A percentile compares a stretch with the other conserved stretches of the same genome.
Evolutionary conservation across 1,140 invertebrate genomes (phyloP).

Genomic region (Argopecten irradians): DNA sequence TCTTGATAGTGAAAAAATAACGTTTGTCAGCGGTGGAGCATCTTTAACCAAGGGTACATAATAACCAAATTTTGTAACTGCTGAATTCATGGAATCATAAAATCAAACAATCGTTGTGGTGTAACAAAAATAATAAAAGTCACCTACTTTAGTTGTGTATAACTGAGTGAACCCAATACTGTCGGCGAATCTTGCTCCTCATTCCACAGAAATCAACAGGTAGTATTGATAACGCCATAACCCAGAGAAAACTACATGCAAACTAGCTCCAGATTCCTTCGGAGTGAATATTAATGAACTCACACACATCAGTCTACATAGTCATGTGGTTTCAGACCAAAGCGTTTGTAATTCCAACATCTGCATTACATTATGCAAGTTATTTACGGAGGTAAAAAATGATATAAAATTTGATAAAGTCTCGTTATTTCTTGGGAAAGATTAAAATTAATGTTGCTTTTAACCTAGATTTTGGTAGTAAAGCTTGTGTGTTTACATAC

Average conservation of each 20-base stretch:
- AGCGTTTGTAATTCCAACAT: not conserved
- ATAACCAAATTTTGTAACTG: too few species aligned
- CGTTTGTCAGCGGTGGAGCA: too few species aligned
- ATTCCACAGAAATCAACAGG: slow-evolving; percentile 9
- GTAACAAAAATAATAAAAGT: too few species aligned
- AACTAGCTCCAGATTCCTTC: not conserved
- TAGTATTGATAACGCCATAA: too few species aligned
- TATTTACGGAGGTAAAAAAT: not conserved
- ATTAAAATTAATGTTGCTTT: not conserved
- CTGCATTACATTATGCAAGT: not conserved
- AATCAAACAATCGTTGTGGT: too few species aligned
- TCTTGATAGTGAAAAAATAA: too few species aligned
- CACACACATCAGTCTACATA: not conserved
- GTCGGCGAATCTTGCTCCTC: too few species aligned
- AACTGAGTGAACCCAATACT: too few species aligned
- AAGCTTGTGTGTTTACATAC: not conserved
- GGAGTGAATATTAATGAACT: not conserved
- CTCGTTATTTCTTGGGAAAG: not conserved
- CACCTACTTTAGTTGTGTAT: too few species aligned
- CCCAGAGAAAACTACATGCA: not conserved
- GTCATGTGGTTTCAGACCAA: not conserved
- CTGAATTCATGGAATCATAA: too few species aligned
- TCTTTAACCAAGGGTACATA: too few species aligned
- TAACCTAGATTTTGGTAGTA: not conserved
- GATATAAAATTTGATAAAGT: slow-evolving; percentile 6